These are phyloP conservation scores for Lymantria dispar DNA, from an alignment of 2,888 invertebrate species.

Conservation along the genomic window DNA sequence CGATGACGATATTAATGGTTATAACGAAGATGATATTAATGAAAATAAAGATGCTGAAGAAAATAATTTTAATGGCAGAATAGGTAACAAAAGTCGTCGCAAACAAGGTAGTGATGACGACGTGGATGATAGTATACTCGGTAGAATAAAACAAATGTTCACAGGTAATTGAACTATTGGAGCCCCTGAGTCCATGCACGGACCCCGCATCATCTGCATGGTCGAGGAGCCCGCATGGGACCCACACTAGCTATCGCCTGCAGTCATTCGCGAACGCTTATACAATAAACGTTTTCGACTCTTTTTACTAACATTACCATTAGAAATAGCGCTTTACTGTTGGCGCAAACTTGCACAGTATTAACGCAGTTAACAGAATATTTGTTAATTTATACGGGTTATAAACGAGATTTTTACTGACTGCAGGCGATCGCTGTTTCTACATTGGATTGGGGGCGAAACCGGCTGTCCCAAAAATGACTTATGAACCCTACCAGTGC, in stretches of 20 bases:
- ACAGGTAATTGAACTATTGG: constrained; percentile 74
- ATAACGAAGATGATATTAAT: constrained; percentile 65
- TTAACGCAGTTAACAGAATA: constrained; percentile 73
- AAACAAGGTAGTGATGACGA: constrained; percentile 58
- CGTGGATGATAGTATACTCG: constrained; percentile 71
- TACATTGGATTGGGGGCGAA: constrained; percentile 97
- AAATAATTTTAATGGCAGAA: too few relatives aligned
- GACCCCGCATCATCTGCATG: constrained; percentile 71
- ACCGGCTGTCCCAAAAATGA: constrained; percentile 87
- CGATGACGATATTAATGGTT: constrained; percentile 57
- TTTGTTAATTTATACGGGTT: constrained; percentile 70
- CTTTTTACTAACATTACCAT: constrained; percentile 78
- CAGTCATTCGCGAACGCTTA: constrained; percentile 84
- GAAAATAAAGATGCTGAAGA: constrained; percentile 45
- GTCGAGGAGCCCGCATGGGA: constrained; percentile 76
- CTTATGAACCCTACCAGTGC: constrained; percentile 96
- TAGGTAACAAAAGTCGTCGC: not conserved
- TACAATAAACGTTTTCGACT: constrained; percentile 75
- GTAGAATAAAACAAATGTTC: constrained; percentile 77
- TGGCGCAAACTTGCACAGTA: constrained; percentile 70
- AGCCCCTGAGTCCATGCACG: constrained; percentile 34
- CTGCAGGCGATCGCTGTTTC: constrained; percentile 98
- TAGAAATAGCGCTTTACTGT: constrained; percentile 73
- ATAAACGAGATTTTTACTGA: constrained; percentile 92
- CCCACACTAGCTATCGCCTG: constrained; percentile 84